Conservation (phyloP, 2,113 vertebrate genomes). For the Siphamia tubifer region DNA sequence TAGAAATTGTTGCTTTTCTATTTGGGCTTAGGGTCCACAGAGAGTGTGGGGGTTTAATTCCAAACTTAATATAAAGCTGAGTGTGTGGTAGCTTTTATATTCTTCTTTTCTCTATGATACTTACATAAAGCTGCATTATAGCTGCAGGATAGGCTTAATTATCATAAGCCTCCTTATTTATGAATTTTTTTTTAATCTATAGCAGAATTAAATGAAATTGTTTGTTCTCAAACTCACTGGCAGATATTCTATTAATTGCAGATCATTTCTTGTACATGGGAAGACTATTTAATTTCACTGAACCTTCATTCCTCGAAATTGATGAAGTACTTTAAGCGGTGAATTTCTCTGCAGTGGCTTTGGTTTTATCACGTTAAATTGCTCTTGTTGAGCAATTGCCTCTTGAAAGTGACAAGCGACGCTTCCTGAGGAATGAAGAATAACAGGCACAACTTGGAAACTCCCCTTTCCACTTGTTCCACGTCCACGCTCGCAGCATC, state of each 20-base stretch:
- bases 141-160: background rate
- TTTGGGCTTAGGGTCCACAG: slow-evolving; percentile 18
- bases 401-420: slow-evolving; percentile 11
- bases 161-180: background rate
- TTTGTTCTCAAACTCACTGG: slow-evolving; percentile 4
- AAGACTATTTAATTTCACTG: slow-evolving; percentile 13
- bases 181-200: background rate
- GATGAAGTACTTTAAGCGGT: slow-evolving; percentile 9
- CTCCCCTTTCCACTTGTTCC: background rate
- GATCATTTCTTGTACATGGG: slow-evolving; percentile 15
- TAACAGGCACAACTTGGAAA: slow-evolving; percentile 19
- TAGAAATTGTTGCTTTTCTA: slow-evolving; percentile 23
- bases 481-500: background rate
- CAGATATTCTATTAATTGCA: background rate
- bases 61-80: background rate
- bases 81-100: background rate
- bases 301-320: slow-evolving; percentile 7
- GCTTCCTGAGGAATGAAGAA: slow-evolving; percentile 39
- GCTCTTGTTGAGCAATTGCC: slow-evolving; percentile 21
- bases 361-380: slow-evolving; percentile 5
- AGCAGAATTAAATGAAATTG: background rate
- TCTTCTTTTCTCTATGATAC: background rate
- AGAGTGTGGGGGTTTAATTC: slow-evolving; percentile 8
- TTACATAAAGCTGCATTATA: background rate
- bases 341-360: slow-evolving; percentile 7